phyloP scores from a whole-genome alignment of 2,113 vertebrate genomes.

The Amphiprion percula region DNA sequence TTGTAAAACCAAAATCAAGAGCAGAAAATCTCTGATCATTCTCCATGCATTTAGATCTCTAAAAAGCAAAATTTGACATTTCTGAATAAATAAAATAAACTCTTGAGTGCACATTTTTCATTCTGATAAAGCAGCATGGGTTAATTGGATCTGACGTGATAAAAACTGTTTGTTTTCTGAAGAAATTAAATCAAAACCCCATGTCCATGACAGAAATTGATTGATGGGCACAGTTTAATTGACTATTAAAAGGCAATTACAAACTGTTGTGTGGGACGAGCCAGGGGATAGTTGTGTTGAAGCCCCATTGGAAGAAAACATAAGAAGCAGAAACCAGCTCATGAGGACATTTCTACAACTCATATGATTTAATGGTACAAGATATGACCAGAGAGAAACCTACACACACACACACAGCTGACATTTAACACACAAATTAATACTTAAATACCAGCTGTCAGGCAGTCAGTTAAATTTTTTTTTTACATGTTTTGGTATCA shows the following conservation, averaged over 20 bases:
- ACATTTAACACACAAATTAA: background rate
- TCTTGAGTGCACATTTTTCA: slow-evolving; percentile 5
- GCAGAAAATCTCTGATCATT: slow-evolving; percentile 27
- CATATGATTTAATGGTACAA: background rate
- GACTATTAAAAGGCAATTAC: slow-evolving; percentile 89
- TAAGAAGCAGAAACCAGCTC: slow-evolving; percentile 20
- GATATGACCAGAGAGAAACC: background rate
- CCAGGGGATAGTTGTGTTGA: slow-evolving; percentile 42
- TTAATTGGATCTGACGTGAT: slow-evolving; percentile 81
- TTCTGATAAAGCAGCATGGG: slow-evolving; percentile 72
- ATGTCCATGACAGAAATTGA: slow-evolving; percentile 78
- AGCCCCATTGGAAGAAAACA: slow-evolving; percentile 72
- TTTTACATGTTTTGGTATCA: background rate
- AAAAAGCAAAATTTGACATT: background rate
- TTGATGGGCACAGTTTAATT: slow-evolving; percentile 86
- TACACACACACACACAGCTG: background rate
- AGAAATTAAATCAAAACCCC: slow-evolving; percentile 80
- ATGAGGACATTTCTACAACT: background rate
- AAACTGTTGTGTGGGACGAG: slow-evolving; percentile 81
- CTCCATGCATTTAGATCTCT: background rate
- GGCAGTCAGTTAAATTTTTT: too few relatives aligned
- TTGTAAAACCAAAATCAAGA: slow-evolving; percentile 36
- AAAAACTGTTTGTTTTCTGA: slow-evolving; percentile 76
- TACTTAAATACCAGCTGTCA: too few relatives aligned
- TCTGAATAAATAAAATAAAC: background rate